Percentiles rank a stretch among this genome's conserved stretches.
Conservation (phyloP, 1,140 invertebrate species). For the Drosophila yakuba region DNA sequence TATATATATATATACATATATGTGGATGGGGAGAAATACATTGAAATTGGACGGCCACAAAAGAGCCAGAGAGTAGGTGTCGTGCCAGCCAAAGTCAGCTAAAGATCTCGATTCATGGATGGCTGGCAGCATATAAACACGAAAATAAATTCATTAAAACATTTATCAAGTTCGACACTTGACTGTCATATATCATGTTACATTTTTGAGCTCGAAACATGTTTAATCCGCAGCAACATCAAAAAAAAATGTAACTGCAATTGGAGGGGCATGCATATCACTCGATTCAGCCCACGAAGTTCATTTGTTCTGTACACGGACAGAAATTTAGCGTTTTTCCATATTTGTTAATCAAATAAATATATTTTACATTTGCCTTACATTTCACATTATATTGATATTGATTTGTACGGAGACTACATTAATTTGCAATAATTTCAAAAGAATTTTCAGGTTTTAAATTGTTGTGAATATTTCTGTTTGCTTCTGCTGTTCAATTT, state of each 20-base stretch:
- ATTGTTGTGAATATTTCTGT: conserved; percentile 10
- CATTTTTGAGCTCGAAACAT: conserved; percentile 71
- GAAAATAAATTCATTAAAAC: conserved; percentile 83
- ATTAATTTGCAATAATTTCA: too few relatives aligned
- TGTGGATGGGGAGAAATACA: neutral
- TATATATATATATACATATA: neutral
- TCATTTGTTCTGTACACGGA: neutral
- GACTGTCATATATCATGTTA: conserved; percentile 81
- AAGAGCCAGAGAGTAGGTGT: conserved; percentile 37
- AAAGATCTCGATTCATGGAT: conserved; percentile 39
- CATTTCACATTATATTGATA: neutral
- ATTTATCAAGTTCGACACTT: conserved; percentile 82
- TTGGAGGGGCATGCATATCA: conserved; percentile 3
- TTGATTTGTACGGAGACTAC: neutral
- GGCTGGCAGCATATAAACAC: conserved; percentile 68
- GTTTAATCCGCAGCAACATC: conserved; percentile 71
- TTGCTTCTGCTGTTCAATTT: conserved; percentile 61
- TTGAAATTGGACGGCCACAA: conserved; percentile 23
- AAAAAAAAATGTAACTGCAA: conserved; percentile 41
- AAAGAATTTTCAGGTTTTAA: neutral
- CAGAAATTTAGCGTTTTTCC: neutral
- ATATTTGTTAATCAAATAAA: neutral
- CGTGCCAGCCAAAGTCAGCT: conserved; percentile 23
- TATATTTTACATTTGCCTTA: neutral
- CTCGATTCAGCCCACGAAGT: conserved; percentile 6